Evolutionary conservation across 2,113 vertebrate species (phyloP).

Genomic region (Xyrauchen texanus): DNA sequence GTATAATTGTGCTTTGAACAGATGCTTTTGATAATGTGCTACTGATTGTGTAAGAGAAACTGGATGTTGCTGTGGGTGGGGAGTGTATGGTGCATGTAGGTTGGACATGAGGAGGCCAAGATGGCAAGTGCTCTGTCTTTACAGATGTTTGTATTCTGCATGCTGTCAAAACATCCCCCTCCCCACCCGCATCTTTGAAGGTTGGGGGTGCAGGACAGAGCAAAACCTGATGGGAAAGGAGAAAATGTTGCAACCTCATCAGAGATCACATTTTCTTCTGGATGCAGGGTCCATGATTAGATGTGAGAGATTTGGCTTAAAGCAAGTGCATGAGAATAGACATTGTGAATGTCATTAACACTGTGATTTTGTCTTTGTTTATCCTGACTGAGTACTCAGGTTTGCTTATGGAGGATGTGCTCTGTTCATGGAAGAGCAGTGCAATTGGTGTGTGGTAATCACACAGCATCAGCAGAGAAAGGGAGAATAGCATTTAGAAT

Average conservation of each 20-base stretch:
- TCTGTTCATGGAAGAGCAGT: conserved; percentile 25
- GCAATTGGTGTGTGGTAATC: neutral
- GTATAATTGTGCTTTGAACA: conserved; percentile 52
- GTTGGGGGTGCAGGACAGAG: conserved; percentile 39
- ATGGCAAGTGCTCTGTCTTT: conserved; percentile 61
- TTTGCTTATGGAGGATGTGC: conserved; percentile 7
- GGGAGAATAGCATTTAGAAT: neutral
- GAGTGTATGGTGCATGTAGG: conserved; percentile 61
- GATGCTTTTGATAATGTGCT: conserved; percentile 15
- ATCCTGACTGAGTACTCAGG: neutral
- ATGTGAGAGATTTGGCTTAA: neutral
- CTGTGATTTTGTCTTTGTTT: conserved; percentile 23
- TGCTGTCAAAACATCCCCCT: conserved; percentile 35
- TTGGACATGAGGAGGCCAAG: conserved; percentile 64
- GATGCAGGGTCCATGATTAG: neutral
- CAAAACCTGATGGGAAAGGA: conserved; percentile 42
- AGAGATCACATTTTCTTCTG: conserved; percentile 16
- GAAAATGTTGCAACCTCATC: conserved; percentile 28
- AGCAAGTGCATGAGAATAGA: neutral
- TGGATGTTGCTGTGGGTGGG: conserved; percentile 57
- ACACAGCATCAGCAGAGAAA: no score
- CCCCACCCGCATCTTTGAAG: conserved; percentile 56
- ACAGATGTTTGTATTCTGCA: conserved; percentile 54
- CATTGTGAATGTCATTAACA: neutral
- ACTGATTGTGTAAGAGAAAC: conserved; percentile 54